Conservation (phyloP, 2,113 vertebrate species). For the Coregonus clupeaformis region DNA sequence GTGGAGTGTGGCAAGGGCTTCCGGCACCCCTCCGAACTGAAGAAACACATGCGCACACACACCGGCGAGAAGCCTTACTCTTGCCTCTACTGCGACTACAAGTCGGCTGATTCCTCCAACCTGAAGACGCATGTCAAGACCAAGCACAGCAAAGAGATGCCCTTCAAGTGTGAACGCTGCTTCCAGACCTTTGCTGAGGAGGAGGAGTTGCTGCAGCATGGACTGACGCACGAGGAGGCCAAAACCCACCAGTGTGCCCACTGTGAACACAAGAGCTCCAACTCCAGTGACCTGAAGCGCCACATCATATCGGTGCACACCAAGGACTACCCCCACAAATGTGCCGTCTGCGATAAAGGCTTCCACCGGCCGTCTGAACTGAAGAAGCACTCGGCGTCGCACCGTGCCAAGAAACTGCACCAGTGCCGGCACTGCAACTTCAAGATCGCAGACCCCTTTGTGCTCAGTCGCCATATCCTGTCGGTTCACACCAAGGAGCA, state of each 20-base stretch:
- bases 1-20: constrained; percentile 98
- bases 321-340: constrained; percentile 98
- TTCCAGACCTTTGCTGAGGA: constrained; percentile 93
- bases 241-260: constrained; percentile 96
- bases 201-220: constrained; percentile 92
- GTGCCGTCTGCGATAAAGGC: constrained; percentile 94
- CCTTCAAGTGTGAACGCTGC: constrained; percentile 92
- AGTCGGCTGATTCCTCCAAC: constrained; percentile 95
- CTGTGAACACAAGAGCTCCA: constrained; percentile 98
- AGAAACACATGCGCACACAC: constrained; percentile 98
- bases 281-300: constrained; percentile 96
- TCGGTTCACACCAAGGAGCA: constrained; percentile 98
- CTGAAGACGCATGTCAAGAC: constrained; percentile 97
- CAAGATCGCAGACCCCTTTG: constrained; percentile 94
- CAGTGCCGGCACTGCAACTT: constrained; percentile 99
- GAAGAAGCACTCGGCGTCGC: constrained; percentile 93
- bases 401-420: constrained; percentile 96
- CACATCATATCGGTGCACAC: constrained; percentile 98
- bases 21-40: constrained; percentile 93
- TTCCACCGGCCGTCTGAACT: constrained; percentile 98
- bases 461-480: constrained; percentile 96
- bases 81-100: constrained; percentile 94
- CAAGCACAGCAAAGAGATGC: constrained; percentile 94
- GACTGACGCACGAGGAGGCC: constrained; percentile 89
- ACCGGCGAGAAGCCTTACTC: constrained; percentile 96